Base-by-base conservation (phyloP, 2,113 vertebrate genomes). In the Aleadryas rufinucha region DNA sequence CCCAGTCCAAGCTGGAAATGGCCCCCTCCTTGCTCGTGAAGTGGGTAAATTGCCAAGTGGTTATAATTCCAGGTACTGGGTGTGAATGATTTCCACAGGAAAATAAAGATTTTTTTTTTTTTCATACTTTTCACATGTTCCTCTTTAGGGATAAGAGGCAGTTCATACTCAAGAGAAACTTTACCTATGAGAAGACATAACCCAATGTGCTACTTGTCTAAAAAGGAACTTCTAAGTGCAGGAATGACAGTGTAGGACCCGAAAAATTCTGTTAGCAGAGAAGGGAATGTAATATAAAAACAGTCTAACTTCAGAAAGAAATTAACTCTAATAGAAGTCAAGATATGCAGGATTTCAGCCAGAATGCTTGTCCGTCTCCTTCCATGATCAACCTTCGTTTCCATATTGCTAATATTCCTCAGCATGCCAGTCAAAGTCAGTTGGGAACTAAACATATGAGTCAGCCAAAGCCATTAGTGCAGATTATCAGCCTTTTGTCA, bases 401-500 rank as follows among this genome's bases (percentile, higher is more conserved):
- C 70, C 15, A 49, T 50, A 60, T 68, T 49, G 35, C 80, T 89
- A 64, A 91, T 75, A 93, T 75, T 89, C 28, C 37, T 92, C 72
- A n/a, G 35, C 52, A 37, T 71, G 77, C 76, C 86, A 87, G 47
- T 94, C 93, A 91, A 87, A 96, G 42, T 86, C 76, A 90, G 44
- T 28, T 92, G 42, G 76, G 45, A 86, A 42, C 68, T 80, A 78
- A 96, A 92, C 44, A 84, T 68, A 41, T 89, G 81, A 95, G 66
- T 93, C 93, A 95, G 41, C 71, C 61, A 85, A 95, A 96, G 49
- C 44, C 68, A 87, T 89, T 87, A 89, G 81, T 45, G 28, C 70
- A 90, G 80, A 90, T 78, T 93, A 71, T 90, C 69, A 94, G 70
- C 26, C 80, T 93, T 95, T 92, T 77, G 61, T 95, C 70, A 74